Base-by-base conservation (phyloP, 2,888 invertebrate genomes). In the Amiota mariae region DNA sequence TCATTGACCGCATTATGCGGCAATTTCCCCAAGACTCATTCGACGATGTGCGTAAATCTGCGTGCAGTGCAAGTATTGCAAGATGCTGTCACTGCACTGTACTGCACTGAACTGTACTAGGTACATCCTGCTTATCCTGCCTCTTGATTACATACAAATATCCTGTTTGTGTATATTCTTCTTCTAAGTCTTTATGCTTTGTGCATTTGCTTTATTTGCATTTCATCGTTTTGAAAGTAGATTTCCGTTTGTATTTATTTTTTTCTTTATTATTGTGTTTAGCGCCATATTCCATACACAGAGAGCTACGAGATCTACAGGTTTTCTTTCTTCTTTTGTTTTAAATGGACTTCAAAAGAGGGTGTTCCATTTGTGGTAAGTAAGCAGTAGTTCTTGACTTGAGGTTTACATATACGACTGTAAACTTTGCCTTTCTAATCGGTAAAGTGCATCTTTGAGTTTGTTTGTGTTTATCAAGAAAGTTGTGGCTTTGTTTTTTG, bases 1-100 rank as follows among this genome's bases (percentile, higher is more conserved):
- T 83, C 83, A 83, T 84, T 83, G 83, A 83, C 83, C 83, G 85
- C 81, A 84, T 83, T 84, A 84, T 81, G n/a, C 13, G 67, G 73
- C 72, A 66, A 74, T 68, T 67, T 77, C 68, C 76, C 78, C 24
- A 68, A 68, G 67, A 68, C 18, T 51, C 47, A 36, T 36, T 36
- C 8, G 6, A 36, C 36, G 6, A 36, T 36, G 54, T 67, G 61
- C 59, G 61, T 61, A 51, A 72, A 72, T 70, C 70, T 48, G 20
- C 51, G 24, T 51, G 13, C 49, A 11, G 20, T 20, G 18, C 57
- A 15, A 20, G 8, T n/a, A 59, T 11, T 18, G 57, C n/a, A 59
- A 15, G 15, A 15, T 11, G 18, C 57, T 59, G 54, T 51, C 18
- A 15, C 2, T n/a, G 57, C 13, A 15, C 12, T 67, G 66, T 18